These are phyloP conservation scores for Actinostola sp. DNA, from an alignment of 92 coral and sea anemone species.

Conservation along the genomic window DNA sequence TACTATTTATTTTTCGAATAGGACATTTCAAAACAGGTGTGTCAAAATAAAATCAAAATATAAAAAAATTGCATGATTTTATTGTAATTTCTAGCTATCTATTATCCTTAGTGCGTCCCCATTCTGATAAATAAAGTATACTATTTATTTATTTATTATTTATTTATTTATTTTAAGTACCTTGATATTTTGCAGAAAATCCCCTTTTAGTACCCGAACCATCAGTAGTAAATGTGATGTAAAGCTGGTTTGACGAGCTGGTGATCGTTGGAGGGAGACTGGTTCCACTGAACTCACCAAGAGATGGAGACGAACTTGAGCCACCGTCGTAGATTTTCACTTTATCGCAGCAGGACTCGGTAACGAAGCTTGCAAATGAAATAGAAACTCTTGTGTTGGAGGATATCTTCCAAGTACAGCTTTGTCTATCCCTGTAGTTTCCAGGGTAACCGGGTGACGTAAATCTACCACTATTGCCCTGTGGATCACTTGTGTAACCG, in stretches of 20 bases:
- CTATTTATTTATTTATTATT: too few relatives aligned
- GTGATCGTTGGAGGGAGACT: background rate
- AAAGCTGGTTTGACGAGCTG: slow-evolving; percentile 10
- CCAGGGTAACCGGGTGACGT: slow-evolving; percentile 18
- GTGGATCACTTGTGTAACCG: background rate
- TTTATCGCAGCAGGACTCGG: background rate
- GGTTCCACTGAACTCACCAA: slow-evolving; percentile 1
- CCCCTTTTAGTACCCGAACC: background rate
- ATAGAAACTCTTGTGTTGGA: background rate
- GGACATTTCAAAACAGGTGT: too few relatives aligned
- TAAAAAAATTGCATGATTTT: too few relatives aligned
- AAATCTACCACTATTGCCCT: background rate
- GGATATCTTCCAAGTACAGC: background rate
- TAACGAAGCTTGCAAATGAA: background rate
- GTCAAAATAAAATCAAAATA: too few relatives aligned
- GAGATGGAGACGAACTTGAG: background rate
- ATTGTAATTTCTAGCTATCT: too few relatives aligned
- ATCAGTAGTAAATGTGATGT: slow-evolving; percentile 15
- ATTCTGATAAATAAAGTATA: too few relatives aligned
- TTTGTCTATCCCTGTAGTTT: background rate
- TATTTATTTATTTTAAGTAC: background rate
- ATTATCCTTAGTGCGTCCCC: too few relatives aligned
- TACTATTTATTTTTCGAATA: too few relatives aligned
- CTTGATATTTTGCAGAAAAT: slow-evolving; percentile 2
- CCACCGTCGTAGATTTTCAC: slow-evolving; percentile 20